Base-by-base conservation (phyloP, 2,888 invertebrate genomes). In the Malachius bipustulatus region DNA sequence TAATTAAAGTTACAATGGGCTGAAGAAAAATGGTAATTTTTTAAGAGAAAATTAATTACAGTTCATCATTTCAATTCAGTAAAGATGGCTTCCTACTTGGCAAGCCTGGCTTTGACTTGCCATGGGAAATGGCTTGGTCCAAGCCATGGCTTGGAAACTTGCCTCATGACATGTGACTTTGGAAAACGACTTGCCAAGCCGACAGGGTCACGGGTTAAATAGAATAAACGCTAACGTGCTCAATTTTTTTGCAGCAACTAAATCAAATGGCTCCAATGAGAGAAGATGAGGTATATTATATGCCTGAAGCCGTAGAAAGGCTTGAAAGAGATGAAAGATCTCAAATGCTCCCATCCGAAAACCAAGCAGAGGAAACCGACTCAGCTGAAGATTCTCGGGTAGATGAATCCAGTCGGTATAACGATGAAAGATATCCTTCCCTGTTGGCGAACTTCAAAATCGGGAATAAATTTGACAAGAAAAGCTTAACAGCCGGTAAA, bases 401-500 rank as follows among this genome's bases (percentile, higher is more conserved):
- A 19, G 24, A 19, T n/a, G 6, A n/a, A 19, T 19, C 24, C n/a
- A 19, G n/a, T 8, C 24, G n/a, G 24, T 19, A 8, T 19, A 19
- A 6, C n/a, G 24, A 19, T 19, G 24, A 19, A 6, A 19, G n/a
- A n/a, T 19, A 19, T 19, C 24, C 24, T n/a, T 8, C 24, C n/a
- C 6, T 19, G 24, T 19, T 19, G 24, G 24, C 24, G 24, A 19
- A 19, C 24, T 19, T 19, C 24, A 19, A 19, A 19, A 19, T 19
- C 6, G 24, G 24, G n/a, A 19, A n/a, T n/a, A 19, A 19, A n/a
- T n/a, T 19, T n/a, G 24, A 19, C 24, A 19, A 19, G n/a, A 19
- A 19, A 19, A 19, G 24, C 24, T 8, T 19, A 19, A n/a, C 24
- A 19, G 6, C 6, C 6, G 24, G 24, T 19, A n/a, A 6, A 6